Conservation (phyloP, 2,797 vertebrate genomes). For the Scyliorhinus canicula region DNA sequence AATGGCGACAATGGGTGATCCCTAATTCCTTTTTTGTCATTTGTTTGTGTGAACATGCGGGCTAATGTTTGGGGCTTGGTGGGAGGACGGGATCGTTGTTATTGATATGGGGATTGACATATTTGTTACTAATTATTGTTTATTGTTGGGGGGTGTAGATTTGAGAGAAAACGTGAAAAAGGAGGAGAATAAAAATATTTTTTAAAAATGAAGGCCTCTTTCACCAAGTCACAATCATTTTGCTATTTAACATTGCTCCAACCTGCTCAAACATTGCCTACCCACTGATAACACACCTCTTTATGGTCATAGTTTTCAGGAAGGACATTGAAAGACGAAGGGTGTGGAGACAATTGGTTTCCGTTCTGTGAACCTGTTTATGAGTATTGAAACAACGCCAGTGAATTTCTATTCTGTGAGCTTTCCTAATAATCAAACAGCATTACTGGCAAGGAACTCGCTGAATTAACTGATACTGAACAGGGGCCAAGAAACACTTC, state of each 20-base stretch:
- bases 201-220: not conserved
- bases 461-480: conserved; percentile 5
- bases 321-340: not conserved
- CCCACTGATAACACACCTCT: not conserved
- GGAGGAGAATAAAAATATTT: too few species aligned
- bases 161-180: too few species aligned
- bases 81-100: too few species aligned
- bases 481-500: not conserved
- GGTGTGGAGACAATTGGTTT: not conserved
- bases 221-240: not conserved
- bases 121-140: too few species aligned
- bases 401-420: not conserved
- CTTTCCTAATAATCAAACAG: conserved; percentile 3
- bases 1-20: too few species aligned
- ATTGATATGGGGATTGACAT: too few species aligned
- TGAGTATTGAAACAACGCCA: not conserved
- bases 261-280: not conserved
- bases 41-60: too few species aligned
- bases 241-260: not conserved
- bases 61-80: too few species aligned
- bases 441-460: not conserved
- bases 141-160: too few species aligned
- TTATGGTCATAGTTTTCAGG: not conserved
- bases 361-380: conserved; percentile 15
- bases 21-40: too few species aligned